Percentiles rank a stretch among this genome's conserved stretches.
These are phyloP conservation scores for Chrysemys picta DNA, from an alignment of 2,113 vertebrate genomes.

Conservation along the genomic window DNA sequence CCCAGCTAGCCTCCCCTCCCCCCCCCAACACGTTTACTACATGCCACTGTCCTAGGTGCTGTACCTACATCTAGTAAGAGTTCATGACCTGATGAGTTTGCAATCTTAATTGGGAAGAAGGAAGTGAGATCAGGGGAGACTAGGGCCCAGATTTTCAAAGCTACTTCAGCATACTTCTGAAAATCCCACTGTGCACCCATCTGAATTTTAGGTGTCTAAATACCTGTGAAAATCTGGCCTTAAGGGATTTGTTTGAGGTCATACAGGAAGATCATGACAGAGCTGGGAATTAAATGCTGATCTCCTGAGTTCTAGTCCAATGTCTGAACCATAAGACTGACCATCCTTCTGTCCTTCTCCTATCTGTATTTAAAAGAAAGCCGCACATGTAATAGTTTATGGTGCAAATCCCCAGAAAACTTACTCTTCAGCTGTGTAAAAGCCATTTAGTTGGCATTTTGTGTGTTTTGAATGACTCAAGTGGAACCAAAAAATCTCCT, in stretches of 20 bases:
- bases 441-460: background rate
- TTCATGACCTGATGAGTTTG: rapidly evolving
- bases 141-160: rapidly evolving
- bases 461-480: rapidly evolving
- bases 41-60: rapidly evolving
- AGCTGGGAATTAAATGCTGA: rapidly evolving
- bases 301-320: background rate
- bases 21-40: background rate
- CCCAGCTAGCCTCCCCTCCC: background rate
- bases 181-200: background rate
- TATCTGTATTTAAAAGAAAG: background rate
- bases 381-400: background rate
- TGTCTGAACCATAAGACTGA: too few relatives aligned
- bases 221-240: background rate
- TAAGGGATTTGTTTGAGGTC: background rate
- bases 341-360: background rate
- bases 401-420: background rate
- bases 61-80: rapidly evolving
- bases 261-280: background rate
- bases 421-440: rapidly evolving
- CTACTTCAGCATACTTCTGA: background rate
- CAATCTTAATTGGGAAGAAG: background rate
- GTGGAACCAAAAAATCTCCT: background rate
- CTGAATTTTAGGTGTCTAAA: background rate
- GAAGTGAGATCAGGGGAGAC: background rate